These are phyloP conservation scores for Eriocheir sinensis DNA, from an alignment of 1,140 invertebrate species.

Conservation along the genomic window DNA sequence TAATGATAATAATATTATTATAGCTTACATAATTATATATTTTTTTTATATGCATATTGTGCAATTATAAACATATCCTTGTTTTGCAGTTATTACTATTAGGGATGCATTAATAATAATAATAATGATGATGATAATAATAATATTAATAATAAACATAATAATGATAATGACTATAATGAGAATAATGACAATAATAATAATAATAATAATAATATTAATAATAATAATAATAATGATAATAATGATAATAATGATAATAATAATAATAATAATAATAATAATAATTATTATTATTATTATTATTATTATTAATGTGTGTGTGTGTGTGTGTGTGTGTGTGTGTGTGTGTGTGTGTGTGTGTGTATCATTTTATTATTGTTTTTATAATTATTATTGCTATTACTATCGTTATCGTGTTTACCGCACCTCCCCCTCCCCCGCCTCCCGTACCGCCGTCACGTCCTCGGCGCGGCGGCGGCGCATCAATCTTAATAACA, in stretches of 20 bases:
- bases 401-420: too few relatives aligned
- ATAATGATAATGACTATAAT: not conserved
- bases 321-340: too few relatives aligned
- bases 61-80: too few relatives aligned
- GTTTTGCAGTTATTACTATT: too few relatives aligned
- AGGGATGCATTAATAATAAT: not conserved
- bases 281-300: not conserved
- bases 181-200: too few relatives aligned
- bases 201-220: not conserved
- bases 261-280: not conserved
- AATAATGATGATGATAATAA: not conserved
- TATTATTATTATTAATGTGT: not conserved
- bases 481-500: too few relatives aligned
- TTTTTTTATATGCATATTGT: not conserved
- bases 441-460: too few relatives aligned
- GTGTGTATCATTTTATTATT: too few relatives aligned
- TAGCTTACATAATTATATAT: not conserved
- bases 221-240: constrained; percentile 21
- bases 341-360: too few relatives aligned
- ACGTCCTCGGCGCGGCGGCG: too few relatives aligned
- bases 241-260: constrained; percentile 2
- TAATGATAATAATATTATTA: constrained; percentile 23
- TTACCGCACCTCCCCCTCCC: too few relatives aligned
- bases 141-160: not conserved
- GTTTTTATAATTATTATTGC: too few relatives aligned